A percentile compares a stretch with the other conserved stretches of the same genome.
phyloP scores from a whole-genome alignment of 2,113 vertebrate genomes.

The Caloenas nicobarica region DNA sequence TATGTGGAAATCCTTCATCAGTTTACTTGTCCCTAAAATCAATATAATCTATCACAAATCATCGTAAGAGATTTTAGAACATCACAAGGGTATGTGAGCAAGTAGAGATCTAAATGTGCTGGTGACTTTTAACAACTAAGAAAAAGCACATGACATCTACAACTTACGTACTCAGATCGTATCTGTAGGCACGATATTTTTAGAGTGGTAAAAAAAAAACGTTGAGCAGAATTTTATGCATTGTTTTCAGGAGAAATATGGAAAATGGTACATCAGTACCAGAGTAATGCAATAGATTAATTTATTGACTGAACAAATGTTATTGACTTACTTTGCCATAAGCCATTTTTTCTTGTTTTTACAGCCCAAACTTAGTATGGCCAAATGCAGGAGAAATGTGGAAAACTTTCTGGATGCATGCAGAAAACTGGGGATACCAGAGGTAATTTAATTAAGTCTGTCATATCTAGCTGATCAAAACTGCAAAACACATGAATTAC shows the following conservation, averaged over 20 bases:
- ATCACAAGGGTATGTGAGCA: not conserved
- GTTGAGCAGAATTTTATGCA: not conserved
- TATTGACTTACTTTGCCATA: not conserved
- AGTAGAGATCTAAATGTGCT: not conserved
- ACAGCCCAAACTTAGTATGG: conserved; percentile 98
- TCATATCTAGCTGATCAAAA: not conserved
- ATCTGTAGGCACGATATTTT: not conserved
- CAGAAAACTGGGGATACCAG: conserved; percentile 90
- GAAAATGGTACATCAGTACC: not conserved
- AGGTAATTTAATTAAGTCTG: conserved; percentile 81
- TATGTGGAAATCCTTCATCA: not conserved
- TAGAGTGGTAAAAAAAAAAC: not conserved
- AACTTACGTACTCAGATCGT: rapidly evolving
- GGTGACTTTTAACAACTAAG: not conserved
- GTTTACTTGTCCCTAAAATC: not conserved
- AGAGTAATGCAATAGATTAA: not conserved
- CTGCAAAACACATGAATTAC: not conserved
- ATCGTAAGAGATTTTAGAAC: not conserved
- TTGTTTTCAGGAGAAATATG: not conserved
- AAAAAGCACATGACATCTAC: not conserved
- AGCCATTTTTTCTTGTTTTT: conserved; percentile 32
- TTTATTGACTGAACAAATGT: not conserved
- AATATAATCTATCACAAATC: not conserved
- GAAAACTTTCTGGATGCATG: conserved; percentile 97
- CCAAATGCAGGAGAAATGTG: conserved; percentile 96